Evolutionary conservation across 2,888 invertebrate genomes (phyloP).

Genomic region (Tanypteryx hageni): DNA sequence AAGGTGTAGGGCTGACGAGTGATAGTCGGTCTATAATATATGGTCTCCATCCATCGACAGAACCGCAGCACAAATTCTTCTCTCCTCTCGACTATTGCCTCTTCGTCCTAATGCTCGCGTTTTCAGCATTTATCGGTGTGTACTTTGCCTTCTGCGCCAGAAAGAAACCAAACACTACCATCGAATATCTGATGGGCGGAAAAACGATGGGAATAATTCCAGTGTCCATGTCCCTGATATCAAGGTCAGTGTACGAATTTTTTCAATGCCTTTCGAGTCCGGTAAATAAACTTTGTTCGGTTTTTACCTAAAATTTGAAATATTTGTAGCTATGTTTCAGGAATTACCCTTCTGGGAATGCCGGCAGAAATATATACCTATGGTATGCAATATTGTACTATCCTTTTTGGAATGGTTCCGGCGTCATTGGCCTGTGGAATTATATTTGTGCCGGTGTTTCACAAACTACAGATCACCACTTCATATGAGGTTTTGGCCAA

Average conservation of each 20-base stretch:
- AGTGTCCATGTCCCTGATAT: conserved; percentile 89
- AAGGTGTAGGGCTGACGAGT: too few species aligned
- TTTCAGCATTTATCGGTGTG: conserved; percentile 87
- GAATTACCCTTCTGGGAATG: conserved; percentile 84
- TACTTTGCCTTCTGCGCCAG: conserved; percentile 84
- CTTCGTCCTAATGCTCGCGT: conserved; percentile 85
- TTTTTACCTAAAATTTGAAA: not conserved
- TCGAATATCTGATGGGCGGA: conserved; percentile 87
- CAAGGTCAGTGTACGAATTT: conserved; percentile 79
- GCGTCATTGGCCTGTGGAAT: conserved; percentile 77
- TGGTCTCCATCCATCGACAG: too few species aligned
- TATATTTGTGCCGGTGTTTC: conserved; percentile 81
- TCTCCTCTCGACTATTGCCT: conserved; percentile 82
- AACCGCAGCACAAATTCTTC: not conserved
- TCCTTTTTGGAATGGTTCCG: conserved; percentile 80
- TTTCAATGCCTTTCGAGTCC: not conserved
- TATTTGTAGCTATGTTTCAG: conserved; percentile 82
- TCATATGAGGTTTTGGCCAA: conserved; percentile 78
- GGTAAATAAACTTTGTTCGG: not conserved
- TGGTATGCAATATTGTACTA: conserved; percentile 82
- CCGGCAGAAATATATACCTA: conserved; percentile 86
- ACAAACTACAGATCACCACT: conserved; percentile 83
- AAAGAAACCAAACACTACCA: conserved; percentile 79
- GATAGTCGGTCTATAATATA: too few species aligned
- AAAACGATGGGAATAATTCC: conserved; percentile 89